These are phyloP conservation scores for Tenualosa thibaudeaui DNA, from an alignment of 2,797 vertebrate species.

Conservation along the genomic window DNA sequence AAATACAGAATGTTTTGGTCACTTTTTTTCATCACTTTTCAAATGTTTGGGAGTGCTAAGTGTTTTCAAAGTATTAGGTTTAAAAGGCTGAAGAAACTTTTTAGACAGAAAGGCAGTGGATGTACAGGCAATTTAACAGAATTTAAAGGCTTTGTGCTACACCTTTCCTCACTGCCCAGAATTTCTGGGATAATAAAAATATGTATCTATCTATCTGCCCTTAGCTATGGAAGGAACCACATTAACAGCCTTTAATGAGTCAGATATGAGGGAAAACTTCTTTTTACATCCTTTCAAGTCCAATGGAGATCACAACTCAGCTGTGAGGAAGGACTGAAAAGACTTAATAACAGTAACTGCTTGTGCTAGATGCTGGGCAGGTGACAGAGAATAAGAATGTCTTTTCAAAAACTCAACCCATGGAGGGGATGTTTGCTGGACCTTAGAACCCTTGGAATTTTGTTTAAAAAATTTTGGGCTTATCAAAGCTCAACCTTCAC, in stretches of 20 bases:
- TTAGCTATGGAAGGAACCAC: background rate
- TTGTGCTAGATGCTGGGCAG: background rate
- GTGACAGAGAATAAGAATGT: background rate
- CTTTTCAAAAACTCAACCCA: too few species aligned
- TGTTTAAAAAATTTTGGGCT: too few species aligned
- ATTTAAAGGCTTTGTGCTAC: constrained; percentile 6
- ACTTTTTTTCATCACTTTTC: background rate
- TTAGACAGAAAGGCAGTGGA: constrained; percentile 1
- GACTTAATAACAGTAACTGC: background rate
- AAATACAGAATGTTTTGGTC: constrained; percentile 25
- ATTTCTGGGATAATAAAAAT: too few species aligned
- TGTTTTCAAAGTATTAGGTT: constrained; percentile 20
- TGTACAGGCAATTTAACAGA: background rate
- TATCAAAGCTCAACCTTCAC: too few species aligned
- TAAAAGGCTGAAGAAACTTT: background rate
- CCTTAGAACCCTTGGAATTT: background rate
- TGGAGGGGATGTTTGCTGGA: background rate
- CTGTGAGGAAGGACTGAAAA: background rate
- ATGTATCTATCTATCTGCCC: background rate
- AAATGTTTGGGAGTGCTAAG: constrained; percentile 4
- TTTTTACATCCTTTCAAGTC: background rate
- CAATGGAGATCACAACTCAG: background rate
- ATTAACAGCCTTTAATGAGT: background rate
- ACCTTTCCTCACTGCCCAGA: background rate
- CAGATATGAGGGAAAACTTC: background rate